phyloP scores from a whole-genome alignment of 2,888 invertebrate genomes.

The Coenonympha arcania region DNA sequence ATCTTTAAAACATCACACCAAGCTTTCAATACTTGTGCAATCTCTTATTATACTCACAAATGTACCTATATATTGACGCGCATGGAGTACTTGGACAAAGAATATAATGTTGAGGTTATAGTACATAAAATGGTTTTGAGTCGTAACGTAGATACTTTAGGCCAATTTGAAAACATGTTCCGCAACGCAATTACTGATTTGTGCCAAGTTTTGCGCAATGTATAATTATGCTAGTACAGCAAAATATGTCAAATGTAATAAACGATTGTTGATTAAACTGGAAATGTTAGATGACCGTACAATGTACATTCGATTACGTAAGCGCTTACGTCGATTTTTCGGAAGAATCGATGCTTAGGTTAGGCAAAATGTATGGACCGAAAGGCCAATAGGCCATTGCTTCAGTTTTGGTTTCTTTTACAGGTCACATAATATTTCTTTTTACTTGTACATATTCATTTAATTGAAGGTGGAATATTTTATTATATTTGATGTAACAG shows the following conservation, averaged over 20 bases:
- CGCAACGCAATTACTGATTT: too few species aligned
- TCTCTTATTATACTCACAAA: conserved; percentile 2
- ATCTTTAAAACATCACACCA: conserved; percentile 1
- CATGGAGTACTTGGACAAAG: background rate
- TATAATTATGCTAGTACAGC: too few species aligned
- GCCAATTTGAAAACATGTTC: too few species aligned
- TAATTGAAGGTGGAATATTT: too few species aligned
- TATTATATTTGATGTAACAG: too few species aligned
- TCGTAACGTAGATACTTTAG: too few species aligned
- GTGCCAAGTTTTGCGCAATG: too few species aligned
- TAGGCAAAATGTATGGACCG: conserved; percentile 47
- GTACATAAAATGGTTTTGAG: too few species aligned
- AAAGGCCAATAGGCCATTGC: conserved; percentile 56
- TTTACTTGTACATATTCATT: too few species aligned
- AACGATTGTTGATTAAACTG: background rate
- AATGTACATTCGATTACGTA: conserved; percentile 36
- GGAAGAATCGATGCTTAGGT: conserved; percentile 53
- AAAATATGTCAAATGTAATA: background rate
- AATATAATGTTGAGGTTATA: background rate
- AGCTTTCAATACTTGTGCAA: conserved; percentile 5
- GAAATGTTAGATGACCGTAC: too few species aligned
- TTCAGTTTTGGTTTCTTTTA: conserved; percentile 39
- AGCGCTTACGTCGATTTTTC: conserved; percentile 53
- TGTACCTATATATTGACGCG: background rate
- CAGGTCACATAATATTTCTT: conserved; percentile 27